Conservation (phyloP, 2,113 vertebrate genomes). For the Butorides virescens region DNA sequence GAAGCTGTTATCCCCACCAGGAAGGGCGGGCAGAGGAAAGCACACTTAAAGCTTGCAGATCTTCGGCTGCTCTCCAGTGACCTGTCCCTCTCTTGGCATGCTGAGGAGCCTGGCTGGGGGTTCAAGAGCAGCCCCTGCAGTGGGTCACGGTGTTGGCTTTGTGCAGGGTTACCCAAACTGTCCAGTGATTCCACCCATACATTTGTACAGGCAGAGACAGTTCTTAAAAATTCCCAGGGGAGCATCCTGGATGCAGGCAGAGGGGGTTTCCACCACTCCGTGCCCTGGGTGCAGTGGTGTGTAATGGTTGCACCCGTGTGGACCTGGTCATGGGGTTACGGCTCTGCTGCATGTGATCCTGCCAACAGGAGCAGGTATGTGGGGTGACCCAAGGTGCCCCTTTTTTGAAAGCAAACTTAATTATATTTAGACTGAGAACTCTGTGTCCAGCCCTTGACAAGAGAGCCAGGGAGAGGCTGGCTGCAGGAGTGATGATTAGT, state of each 20-base stretch:
- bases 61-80: background rate
- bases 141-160: accelerated
- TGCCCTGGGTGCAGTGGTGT: background rate
- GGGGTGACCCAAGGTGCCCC: background rate
- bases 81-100: background rate
- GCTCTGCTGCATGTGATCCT: background rate
- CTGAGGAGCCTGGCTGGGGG: background rate
- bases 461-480: background rate
- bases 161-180: background rate
- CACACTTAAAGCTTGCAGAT: background rate
- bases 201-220: background rate
- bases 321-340: background rate
- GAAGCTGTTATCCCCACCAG: background rate
- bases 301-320: background rate
- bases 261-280: background rate
- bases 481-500: background rate
- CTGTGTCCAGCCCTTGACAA: accelerated
- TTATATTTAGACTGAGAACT: background rate
- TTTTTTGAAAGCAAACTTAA: background rate
- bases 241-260: background rate
- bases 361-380: background rate
- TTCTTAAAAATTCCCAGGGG: background rate
- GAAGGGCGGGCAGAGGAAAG: background rate
- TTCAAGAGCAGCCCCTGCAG: background rate
- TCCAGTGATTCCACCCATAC: background rate